Base-by-base conservation (phyloP, 2,113 vertebrate genomes). In the Falcunculus frontatus region DNA sequence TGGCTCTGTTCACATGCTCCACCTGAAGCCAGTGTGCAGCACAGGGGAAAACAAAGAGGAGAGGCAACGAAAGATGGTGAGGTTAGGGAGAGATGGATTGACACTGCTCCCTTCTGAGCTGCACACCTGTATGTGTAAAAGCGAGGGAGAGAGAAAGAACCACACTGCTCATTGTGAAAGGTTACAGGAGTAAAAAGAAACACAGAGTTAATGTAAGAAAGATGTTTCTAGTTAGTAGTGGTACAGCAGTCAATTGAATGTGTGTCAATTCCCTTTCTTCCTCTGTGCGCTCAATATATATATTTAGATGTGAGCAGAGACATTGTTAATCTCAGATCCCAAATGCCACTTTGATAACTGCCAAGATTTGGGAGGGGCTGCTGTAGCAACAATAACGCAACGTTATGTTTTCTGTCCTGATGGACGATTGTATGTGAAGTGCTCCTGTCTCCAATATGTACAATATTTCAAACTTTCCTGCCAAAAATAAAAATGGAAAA, bases 401-500 rank as follows among this genome's bases (percentile, higher is more conserved):
- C 3, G 20, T 90, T 96, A 84, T 90, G 92, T 86, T 95, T 96
- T 92, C 94, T 97, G 59, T 91, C 91, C 90, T 89, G 80, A 92
- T 74, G 94, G 94, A 93, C 95, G 69, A 84, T 69, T 94, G 78
- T 86, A 90, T 93, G 90, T 87, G 94, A 89, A 94, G 83, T 84
- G 84, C 68, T 96, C 95, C 84, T 95, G 91, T 79, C 95, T 96
- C 78, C 92, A 91, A 91, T 87, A 93, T 15, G 78, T 82, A 93
- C 80, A 93, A 89, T 94, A 95, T 97, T 97, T 92, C 88, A 93
- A 94, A 84, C 62, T 55, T 60, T 25, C 84, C 87, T 96, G 95
- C 90, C 92, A 96, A 95, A 97, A 94, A 91, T 82, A 94, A 94
- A 94, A 91, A 93, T 86, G 87, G 77, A 57, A 96, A 84, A 95